These are phyloP conservation scores for Antechinus stuartii DNA, from an alignment of 2,113 vertebrate genomes.

Conservation along the genomic window DNA sequence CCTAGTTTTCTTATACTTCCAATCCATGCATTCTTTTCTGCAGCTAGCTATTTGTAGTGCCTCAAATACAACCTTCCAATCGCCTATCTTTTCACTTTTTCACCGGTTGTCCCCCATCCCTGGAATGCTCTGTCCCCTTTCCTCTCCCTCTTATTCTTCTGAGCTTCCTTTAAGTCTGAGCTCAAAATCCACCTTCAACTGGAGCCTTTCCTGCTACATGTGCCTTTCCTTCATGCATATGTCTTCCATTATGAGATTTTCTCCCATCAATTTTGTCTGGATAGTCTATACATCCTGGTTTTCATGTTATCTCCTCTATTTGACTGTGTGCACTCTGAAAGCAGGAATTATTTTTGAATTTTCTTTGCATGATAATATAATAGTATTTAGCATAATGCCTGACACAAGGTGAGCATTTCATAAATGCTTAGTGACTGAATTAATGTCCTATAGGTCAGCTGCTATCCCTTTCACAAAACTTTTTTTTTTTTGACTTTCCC, in stretches of 20 bases:
- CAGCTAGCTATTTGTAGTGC: neutral
- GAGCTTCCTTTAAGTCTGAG: neutral
- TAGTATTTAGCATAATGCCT: neutral
- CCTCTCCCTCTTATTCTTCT: neutral
- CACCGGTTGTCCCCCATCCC: neutral
- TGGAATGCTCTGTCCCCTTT: too few species aligned
- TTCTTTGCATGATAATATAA: neutral
- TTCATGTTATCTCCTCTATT: neutral
- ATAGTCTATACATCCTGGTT: neutral
- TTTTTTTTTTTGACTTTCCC: neutral
- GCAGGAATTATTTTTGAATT: neutral
- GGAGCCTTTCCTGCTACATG: neutral
- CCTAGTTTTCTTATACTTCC: neutral
- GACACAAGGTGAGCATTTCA: neutral
- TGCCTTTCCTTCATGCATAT: too few species aligned
- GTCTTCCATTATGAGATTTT: too few species aligned
- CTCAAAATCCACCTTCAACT: neutral
- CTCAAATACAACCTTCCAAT: neutral
- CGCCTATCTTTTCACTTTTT: neutral
- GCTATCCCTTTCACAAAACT: neutral
- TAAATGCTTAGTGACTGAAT: neutral
- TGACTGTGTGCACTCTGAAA: neutral
- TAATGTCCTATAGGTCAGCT: neutral
- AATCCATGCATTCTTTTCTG: neutral
- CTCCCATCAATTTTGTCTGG: neutral